A percentile compares a stretch with the other conserved stretches of the same genome.
These are phyloP conservation scores for Nomada lathburiana DNA, from an alignment of 2,888 invertebrate genomes.

Conservation along the genomic window DNA sequence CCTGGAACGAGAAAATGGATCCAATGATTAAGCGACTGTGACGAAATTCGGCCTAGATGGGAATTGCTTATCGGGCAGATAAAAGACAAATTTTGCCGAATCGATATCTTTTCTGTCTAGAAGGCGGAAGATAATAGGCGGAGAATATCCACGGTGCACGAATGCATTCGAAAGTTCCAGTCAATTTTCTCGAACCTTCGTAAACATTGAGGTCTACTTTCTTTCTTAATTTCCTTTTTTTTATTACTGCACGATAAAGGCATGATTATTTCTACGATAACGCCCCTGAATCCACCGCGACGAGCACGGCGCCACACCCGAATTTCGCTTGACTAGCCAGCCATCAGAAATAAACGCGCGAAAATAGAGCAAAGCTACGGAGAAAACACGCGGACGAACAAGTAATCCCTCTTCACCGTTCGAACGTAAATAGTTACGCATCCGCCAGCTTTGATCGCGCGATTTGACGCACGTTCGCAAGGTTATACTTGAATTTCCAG, in stretches of 20 bases:
- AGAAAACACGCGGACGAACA: constrained; percentile 6
- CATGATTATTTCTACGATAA: neutral
- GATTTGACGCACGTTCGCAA: neutral
- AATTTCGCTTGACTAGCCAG: constrained; percentile 11
- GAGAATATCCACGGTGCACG: too few species aligned
- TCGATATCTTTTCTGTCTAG: too few species aligned
- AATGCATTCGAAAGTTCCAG: too few species aligned
- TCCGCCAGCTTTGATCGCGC: constrained; percentile 21
- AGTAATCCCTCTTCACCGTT: neutral
- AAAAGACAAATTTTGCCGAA: neutral
- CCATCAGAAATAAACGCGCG: constrained; percentile 24
- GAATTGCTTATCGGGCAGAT: neutral
- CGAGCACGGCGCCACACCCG: neutral
- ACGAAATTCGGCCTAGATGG: neutral
- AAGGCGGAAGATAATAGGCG: too few species aligned
- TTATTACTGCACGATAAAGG: neutral
- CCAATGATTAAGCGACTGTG: neutral
- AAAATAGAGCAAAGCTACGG: constrained; percentile 37
- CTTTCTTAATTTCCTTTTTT: neutral
- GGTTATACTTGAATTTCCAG: constrained; percentile 41
- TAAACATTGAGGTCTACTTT: neutral
- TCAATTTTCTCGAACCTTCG: neutral
- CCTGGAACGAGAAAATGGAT: constrained; percentile 84
- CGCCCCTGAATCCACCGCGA: neutral
- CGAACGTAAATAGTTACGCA: constrained; percentile 34